Base-by-base conservation (phyloP, 2,797 vertebrate species). In the Danio jaintianensis region DNA sequence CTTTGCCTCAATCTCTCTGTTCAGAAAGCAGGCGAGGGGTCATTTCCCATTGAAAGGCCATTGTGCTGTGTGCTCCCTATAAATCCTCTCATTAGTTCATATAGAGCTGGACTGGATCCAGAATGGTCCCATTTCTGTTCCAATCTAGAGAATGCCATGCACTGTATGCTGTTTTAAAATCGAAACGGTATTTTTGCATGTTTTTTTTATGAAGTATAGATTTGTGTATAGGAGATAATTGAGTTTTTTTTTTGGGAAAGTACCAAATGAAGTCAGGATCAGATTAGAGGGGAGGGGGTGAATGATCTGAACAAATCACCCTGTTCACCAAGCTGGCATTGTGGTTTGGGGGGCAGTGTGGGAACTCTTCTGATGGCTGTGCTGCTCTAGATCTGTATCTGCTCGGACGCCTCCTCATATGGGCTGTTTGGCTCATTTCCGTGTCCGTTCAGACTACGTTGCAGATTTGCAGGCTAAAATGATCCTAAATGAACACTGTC, bases 41-140 rank as follows among this genome's bases (percentile, higher is more conserved):
- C 48, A 42, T 72, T 66, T 68, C 36, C 58, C 68, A 80, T 63
- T 66, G 38, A 69, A 20, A 64, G 38, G 38, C 69, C 55, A 72
- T 73, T 73, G 69, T 72, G 38, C 18, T 63, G 38, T 15, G 1
- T 55, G 38, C 63, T 79, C 38, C 38, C 16, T 48, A 38, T 63
- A 56, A 62, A 71, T 62, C 77, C 69, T 80, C 69, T 80, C 69
- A 80, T 72, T 73, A 64, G 20, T 55, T 73, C 59, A 63, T 73
- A 80, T 55, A 15, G 48, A 45, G 38, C 69, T 72, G 69, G 78
- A 63, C 8, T n/a, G 13, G 61, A 10, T 63, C 78, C 68, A 43
- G 66, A 62, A 20, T 62, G 6, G 3, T 59, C 40, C 55, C 42
- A 12, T 70, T 52, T 50, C 47, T 13, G 10, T 29, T 4, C 59